Conservation (phyloP, 23 tunicate species). For the Styela clava region DNA sequence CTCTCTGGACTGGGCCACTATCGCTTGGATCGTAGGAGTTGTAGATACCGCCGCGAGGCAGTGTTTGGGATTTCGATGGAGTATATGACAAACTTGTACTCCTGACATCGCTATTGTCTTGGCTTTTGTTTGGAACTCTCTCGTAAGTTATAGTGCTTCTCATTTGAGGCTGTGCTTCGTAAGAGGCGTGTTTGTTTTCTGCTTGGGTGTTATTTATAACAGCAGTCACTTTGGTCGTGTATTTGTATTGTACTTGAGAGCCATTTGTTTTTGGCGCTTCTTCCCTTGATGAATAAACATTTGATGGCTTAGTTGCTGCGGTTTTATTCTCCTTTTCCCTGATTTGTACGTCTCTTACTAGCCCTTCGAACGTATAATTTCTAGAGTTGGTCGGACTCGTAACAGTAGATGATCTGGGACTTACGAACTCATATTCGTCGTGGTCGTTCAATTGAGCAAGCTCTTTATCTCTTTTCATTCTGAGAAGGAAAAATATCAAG, state of each 20-base stretch:
- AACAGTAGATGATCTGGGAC: conserved; percentile 30
- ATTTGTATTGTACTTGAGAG: conserved; percentile 30
- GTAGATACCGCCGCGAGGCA: not conserved
- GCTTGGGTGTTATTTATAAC: conserved; percentile 25
- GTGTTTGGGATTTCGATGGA: not conserved
- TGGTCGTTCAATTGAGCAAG: conserved; percentile 21
- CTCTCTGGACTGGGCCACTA: not conserved
- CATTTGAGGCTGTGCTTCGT: not conserved
- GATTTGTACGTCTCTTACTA: not conserved
- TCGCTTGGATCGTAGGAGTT: conserved; percentile 8
- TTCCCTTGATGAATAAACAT: not conserved
- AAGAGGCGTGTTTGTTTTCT: not conserved
- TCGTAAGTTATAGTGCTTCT: not conserved
- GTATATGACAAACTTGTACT: not conserved
- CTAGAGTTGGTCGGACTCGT: not conserved
- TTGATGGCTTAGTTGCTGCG: not conserved
- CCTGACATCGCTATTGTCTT: not conserved
- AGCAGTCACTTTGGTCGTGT: conserved; percentile 72
- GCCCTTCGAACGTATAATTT: not conserved
- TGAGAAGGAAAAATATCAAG: not conserved
- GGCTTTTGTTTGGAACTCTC: not conserved
- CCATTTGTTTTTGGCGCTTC: not conserved
- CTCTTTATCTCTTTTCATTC: conserved; percentile 21
- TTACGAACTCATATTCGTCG: conserved; percentile 33
- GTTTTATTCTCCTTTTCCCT: too few species aligned